Evolutionary conservation across 2,797 vertebrate genomes (phyloP), one percentile per base, ranked within the genome.

Genomic region (Atherinosoma microstoma): DNA sequence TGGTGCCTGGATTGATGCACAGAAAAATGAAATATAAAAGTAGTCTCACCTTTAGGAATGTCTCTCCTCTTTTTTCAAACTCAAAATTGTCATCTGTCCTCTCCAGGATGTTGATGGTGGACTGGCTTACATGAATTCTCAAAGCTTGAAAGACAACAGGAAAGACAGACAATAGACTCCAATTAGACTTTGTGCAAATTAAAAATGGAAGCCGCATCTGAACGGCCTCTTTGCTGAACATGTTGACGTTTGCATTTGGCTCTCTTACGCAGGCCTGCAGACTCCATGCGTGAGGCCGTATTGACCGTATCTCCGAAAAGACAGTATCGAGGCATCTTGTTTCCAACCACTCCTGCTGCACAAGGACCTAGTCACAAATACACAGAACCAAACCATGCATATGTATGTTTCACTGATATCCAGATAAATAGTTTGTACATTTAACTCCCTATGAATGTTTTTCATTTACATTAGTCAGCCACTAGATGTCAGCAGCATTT

Each of bases 311-410:
- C 97, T 45, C 97, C 97, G 68, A 99, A 99, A 8, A 99, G 94
- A 84, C 97, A 99, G 71, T 99, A 99, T 27, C 97, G 96, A 73
- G 97, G 97, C 98, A 98, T 99, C 91, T 99, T 99, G 88, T 97
- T 97, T 40, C 97, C 97, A 70, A 98, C 97, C 2, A 99, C 97
- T 74, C 97, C 97, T 20, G 98, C 97, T 0, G 97, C 97, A 90
- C 98, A 99, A 0, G 97, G 97, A 38, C 97, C 97, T 99, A 68
- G 54, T 89, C 34, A 79, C 54, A 85, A 32, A 73, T 1, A 45
- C 20, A 80, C n/a, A 57, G 20, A 53, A 54, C 11, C 22, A 54
- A 54, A 13, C 22, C 24, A 54, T 54, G 22, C 24, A 54, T 12
- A 12, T 15, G 9, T 27, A 53, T 53, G n/a, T 22, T 54, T 53